phyloP scores from a whole-genome alignment of 2,797 vertebrate species.

The Merluccius polli region DNA sequence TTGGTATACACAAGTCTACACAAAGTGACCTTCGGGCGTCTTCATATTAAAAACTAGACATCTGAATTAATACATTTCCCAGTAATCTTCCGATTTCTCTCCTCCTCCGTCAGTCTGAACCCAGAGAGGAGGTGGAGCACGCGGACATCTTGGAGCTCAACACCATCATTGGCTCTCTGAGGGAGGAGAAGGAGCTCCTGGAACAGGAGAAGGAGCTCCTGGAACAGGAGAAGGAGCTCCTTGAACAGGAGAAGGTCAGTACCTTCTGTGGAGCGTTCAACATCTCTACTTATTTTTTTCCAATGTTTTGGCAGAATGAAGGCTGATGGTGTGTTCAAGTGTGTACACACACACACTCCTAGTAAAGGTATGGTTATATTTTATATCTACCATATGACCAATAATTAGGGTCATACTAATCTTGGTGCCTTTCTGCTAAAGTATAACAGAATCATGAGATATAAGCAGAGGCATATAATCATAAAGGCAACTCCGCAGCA shows the following conservation, averaged over 20 bases:
- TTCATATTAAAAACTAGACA: background rate
- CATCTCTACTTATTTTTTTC: too few species aligned
- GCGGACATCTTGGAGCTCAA: slow-evolving; percentile 80
- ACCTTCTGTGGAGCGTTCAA: too few species aligned
- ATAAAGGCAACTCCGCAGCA: too few species aligned
- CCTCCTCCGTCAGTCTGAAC: slow-evolving; percentile 46
- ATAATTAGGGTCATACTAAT: too few species aligned
- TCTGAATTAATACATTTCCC: background rate
- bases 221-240: slow-evolving; percentile 73
- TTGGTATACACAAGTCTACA: slow-evolving; percentile 33
- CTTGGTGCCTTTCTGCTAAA: too few species aligned
- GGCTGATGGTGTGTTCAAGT: too few species aligned
- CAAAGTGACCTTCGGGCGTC: background rate
- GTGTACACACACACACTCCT: too few species aligned
- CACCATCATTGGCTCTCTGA: slow-evolving; percentile 70
- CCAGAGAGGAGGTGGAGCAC: slow-evolving; percentile 70
- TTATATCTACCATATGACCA: too few species aligned
- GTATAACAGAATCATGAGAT: too few species aligned
- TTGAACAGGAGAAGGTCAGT: slow-evolving; percentile 37
- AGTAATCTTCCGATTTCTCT: background rate
- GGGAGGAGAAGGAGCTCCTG: slow-evolving; percentile 73
- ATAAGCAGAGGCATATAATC: too few species aligned
- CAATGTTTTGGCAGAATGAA: too few species aligned
- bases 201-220: slow-evolving; percentile 81
- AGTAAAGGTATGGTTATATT: too few species aligned